Evolutionary conservation across 2,113 vertebrate genomes (phyloP), one percentile per base, ranked within the genome.

Genomic region (Halichoeres trimaculatus): DNA sequence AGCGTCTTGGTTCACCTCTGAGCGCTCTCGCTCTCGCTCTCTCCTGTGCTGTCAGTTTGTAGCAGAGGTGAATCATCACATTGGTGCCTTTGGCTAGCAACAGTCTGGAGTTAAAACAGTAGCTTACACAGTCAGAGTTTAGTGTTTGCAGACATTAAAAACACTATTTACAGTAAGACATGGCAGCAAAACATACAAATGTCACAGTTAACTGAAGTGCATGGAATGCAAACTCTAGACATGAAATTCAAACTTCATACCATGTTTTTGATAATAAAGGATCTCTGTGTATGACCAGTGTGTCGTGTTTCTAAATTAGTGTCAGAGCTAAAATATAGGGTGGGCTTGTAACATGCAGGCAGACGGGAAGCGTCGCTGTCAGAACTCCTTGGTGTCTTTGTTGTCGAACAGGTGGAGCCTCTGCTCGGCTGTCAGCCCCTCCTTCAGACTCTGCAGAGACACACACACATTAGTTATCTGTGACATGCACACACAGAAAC

Each of bases 121-220:
- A 95, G 94, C 94, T 94, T 94, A 94, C 94, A 93, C 93, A 80
- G 88, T 91, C 90, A 90, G 85, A 90, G 82, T 89, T 94, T 93
- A 94, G 89, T 91, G 87, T 93, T 90, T 62, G 88, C 86, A 85
- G 24, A 75, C 76, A 88, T 94, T 92, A 93, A 94, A 94, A 94
- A 92, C 87, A 88, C 41, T 94, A 95, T 95, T 94, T 95, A 95
- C 94, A 95, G 74, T 90, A 92, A 94, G 93, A 93, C 87, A 88
- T 89, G 78, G 80, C 84, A 90, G 87, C 80, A 73, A 72, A 68
- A 57, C 17, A 57, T 7, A 61, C 77, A 71, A 87, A 83, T 30
- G 91, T 94, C 92, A 94, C 93, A 94, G 93, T 93, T 88, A 93
- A 93, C 90, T 91, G 94, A 92, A 94, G 93, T 94, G 94, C 93